Conservation (phyloP, 2,797 vertebrate genomes). For the Prunella strophiata region DNA sequence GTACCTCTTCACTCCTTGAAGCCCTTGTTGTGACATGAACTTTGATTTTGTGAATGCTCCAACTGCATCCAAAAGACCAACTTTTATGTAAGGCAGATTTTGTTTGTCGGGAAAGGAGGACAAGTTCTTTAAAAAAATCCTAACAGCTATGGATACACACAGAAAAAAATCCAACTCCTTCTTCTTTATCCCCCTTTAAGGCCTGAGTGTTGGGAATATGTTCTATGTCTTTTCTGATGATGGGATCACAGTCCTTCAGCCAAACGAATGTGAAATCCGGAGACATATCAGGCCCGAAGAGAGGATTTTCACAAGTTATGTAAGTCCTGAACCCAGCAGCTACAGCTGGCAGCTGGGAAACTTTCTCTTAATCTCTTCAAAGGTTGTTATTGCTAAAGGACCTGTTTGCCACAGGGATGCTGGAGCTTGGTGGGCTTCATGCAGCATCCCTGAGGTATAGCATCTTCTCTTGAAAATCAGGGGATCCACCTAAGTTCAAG, state of each 20-base stretch:
- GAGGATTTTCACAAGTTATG: conserved; percentile 89
- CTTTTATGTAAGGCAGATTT: background rate
- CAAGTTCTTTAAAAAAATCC: background rate
- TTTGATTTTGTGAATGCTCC: conserved; percentile 20
- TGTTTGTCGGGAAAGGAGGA: background rate
- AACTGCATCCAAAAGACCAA: background rate
- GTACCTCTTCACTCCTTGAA: conserved; percentile 45
- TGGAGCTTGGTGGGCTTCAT: background rate
- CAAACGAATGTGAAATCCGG: conserved; percentile 91
- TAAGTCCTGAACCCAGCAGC: conserved; percentile 74
- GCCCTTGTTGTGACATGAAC: conserved; percentile 38
- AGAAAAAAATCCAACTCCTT: background rate
- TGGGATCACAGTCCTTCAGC: conserved; percentile 90
- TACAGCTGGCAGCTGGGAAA: background rate
- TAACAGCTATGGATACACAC: background rate
- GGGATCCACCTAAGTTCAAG: background rate
- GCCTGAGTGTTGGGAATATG: conserved; percentile 94
- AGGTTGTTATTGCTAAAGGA: background rate
- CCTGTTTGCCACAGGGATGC: background rate
- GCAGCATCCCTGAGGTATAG: background rate
- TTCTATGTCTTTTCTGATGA: conserved; percentile 96
- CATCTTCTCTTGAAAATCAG: background rate
- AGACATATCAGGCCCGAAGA: conserved; percentile 87
- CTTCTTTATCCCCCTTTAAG: conserved; percentile 73
- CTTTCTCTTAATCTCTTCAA: conserved; percentile 19